phyloP scores from a whole-genome alignment of 1,140 invertebrate genomes.

The Colletes gigas region DNA sequence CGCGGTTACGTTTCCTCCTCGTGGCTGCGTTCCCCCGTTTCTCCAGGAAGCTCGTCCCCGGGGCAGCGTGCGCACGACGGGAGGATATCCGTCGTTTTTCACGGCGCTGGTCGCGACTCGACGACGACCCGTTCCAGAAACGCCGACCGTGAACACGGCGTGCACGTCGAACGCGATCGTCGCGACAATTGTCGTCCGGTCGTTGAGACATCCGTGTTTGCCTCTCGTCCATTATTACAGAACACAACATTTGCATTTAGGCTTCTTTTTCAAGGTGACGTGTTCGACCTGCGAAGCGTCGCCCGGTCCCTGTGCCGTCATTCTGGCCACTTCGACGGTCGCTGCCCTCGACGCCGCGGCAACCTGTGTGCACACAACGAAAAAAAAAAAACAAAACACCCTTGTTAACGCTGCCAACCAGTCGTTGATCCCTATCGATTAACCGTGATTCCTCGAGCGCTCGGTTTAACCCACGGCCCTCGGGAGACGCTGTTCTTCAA shows the following conservation, averaged over 20 bases:
- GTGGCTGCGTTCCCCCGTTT: background rate
- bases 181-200: slow-evolving; percentile 25
- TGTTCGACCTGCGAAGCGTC: slow-evolving; percentile 91
- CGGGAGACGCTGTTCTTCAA: too few relatives aligned
- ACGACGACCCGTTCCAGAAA: slow-evolving; percentile 6
- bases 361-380: slow-evolving; percentile 61
- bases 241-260: slow-evolving; percentile 94
- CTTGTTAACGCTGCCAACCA: background rate
- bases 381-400: background rate
- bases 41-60: background rate
- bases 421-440: too few relatives aligned
- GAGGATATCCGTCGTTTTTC: background rate
- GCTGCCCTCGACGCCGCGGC: slow-evolving; percentile 75
- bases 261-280: slow-evolving; percentile 93
- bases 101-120: slow-evolving; percentile 9
- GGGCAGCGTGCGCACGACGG: background rate
- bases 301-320: slow-evolving; percentile 85
- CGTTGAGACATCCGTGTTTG: slow-evolving; percentile 3
- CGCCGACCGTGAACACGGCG: background rate
- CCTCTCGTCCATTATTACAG: slow-evolving; percentile 85
- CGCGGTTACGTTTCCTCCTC: background rate
- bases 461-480: too few relatives aligned
- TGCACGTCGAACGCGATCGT: background rate
- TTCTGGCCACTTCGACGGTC: slow-evolving; percentile 88
- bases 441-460: too few relatives aligned